These are phyloP conservation scores for Digitonthophagus gazella DNA, from an alignment of 2,888 invertebrate genomes.

Conservation along the genomic window DNA sequence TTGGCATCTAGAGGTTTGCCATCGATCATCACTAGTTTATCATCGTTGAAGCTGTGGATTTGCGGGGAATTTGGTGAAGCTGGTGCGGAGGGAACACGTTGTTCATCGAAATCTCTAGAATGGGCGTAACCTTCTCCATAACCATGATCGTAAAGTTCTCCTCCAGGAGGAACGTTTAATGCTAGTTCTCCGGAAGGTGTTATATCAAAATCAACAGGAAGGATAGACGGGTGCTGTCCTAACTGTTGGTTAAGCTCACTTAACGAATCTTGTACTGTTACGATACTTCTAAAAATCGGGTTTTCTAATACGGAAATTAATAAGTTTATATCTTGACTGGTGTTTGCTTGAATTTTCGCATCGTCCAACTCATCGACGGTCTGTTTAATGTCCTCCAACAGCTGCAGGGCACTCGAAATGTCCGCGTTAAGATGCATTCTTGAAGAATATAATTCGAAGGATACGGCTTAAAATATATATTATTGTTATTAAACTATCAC, in stretches of 20 bases:
- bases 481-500: conserved; percentile 30
- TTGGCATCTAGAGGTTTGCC: conserved; percentile 73
- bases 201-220: conserved; percentile 92
- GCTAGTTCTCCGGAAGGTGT: conserved; percentile 71
- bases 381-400: conserved; percentile 84
- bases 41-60: conserved; percentile 76
- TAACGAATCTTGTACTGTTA: conserved; percentile 88
- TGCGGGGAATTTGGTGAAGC: conserved; percentile 68
- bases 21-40: conserved; percentile 82
- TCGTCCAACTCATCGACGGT: conserved; percentile 83
- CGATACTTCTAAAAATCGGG: conserved; percentile 87
- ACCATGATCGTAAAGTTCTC: conserved; percentile 58
- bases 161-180: conserved; percentile 61
- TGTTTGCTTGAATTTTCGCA: conserved; percentile 71
- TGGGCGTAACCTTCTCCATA: conserved; percentile 52
- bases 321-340: conserved; percentile 77
- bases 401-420: conserved; percentile 85
- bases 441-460: conserved; percentile 16
- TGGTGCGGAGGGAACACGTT: conserved; percentile 74
- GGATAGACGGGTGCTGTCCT: conserved; percentile 86
- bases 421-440: conserved; percentile 64
- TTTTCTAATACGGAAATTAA: conserved; percentile 82
- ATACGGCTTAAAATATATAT: conserved; percentile 24
- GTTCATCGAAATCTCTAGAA: conserved; percentile 68
- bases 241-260: conserved; percentile 83